A percentile compares a stretch with the other conserved stretches of the same genome.
phyloP scores from a whole-genome alignment of 2,797 vertebrate species.

The Tadarida brasiliensis region DNA sequence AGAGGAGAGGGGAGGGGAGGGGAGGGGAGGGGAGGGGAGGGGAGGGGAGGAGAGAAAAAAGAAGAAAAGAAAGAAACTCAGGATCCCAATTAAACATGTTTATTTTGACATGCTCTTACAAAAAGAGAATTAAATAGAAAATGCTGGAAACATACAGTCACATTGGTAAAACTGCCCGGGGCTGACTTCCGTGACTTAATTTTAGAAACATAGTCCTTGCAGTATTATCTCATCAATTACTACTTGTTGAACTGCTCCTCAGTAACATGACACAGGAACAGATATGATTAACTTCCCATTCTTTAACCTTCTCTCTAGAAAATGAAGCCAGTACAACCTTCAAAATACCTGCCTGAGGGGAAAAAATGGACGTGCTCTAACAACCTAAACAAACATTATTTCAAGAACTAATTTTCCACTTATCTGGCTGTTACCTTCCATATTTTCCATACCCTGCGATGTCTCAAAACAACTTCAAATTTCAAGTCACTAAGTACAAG shows the following conservation, averaged over 20 bases:
- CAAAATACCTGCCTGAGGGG: slow-evolving; percentile 50
- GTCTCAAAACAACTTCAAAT: slow-evolving; percentile 46
- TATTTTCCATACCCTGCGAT: slow-evolving; percentile 64
- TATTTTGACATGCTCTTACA: slow-evolving; percentile 30
- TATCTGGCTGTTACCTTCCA: slow-evolving; percentile 50
- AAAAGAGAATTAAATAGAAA: slow-evolving; percentile 43
- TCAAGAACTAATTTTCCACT: slow-evolving; percentile 78
- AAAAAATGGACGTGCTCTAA: slow-evolving; percentile 63
- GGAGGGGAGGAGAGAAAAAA: rapidly evolving
- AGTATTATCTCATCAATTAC: slow-evolving; percentile 67
- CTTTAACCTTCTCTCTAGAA: slow-evolving; percentile 42
- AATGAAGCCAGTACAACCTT: slow-evolving; percentile 60
- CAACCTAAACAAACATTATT: slow-evolving; percentile 74
- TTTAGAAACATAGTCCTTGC: slow-evolving; percentile 10
- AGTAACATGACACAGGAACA: slow-evolving; percentile 58
- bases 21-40: not conserved
- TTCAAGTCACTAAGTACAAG: slow-evolving; percentile 33
- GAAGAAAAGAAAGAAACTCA: not conserved
- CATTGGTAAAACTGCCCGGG: not conserved
- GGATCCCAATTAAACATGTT: not conserved
- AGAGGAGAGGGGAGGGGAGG: not conserved
- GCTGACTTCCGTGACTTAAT: slow-evolving; percentile 40
- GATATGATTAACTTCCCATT: slow-evolving; percentile 66
- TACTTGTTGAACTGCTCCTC: slow-evolving; percentile 69
- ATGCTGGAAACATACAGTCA: not conserved